These are phyloP conservation scores for Agonopterix alstromeriana DNA, from an alignment of 2,888 invertebrate species.

Conservation along the genomic window DNA sequence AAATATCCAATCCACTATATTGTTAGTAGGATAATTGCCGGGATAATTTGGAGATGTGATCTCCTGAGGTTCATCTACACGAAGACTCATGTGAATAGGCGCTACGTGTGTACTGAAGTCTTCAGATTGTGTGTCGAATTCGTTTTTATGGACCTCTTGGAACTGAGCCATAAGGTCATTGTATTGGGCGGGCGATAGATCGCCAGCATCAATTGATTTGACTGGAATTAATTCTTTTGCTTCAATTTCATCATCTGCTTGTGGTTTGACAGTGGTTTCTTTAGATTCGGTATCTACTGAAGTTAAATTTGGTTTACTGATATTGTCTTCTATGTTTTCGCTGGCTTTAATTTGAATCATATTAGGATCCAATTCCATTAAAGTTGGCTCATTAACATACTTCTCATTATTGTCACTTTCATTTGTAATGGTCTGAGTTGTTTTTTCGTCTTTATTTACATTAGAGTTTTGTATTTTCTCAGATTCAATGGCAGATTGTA, in stretches of 20 bases:
- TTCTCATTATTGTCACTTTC: no score
- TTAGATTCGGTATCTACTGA: no score
- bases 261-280: constrained; percentile 1
- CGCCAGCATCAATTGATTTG: constrained; percentile 19
- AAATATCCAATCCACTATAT: constrained; percentile 50
- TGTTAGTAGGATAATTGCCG: constrained; percentile 38
- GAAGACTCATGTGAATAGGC: constrained; percentile 30
- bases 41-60: constrained; percentile 52
- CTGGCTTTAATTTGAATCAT: no score
- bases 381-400: no score
- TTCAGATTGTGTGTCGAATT: constrained; percentile 27
- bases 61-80: constrained; percentile 29
- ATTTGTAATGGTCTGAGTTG: no score
- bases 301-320: no score
- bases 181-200: constrained; percentile 30
- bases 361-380: no score
- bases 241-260: constrained; percentile 4
- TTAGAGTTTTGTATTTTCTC: no score
- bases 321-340: no score
- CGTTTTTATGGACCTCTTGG: constrained; percentile 20
- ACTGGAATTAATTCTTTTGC: constrained; percentile 1
- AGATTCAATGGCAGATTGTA: not conserved
- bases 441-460: no score
- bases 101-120: constrained; percentile 22
- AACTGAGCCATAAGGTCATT: constrained; percentile 36